Evolutionary conservation across 2,797 vertebrate genomes (phyloP), one percentile per base, ranked within the genome.

Genomic region (Danionella dracula): DNA sequence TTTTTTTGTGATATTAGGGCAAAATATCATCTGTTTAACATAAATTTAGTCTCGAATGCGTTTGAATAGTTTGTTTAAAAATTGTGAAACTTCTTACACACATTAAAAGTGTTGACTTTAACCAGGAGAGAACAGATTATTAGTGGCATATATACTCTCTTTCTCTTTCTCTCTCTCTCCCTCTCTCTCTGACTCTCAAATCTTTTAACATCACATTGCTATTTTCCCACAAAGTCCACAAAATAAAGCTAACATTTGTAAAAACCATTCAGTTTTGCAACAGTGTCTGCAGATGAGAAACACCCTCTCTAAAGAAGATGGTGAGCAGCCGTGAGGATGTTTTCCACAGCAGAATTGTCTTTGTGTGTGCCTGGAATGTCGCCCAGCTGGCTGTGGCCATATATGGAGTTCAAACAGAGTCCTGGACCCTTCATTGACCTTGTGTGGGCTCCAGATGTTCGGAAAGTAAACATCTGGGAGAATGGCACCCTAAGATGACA

Each of bases 381-480:
- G 44, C 12, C 51, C 44, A 58, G 68, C 74, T 81, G 81, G 76
- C 74, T 84, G 76, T 76, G 56, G 41, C 80, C 71, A 78, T 85
- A 84, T 83, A 83, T 79, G 81, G 83, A 71, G 76, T 79, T 78
- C 74, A 75, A 60, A 79, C 77, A 69, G 81, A 77, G 70, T 70
- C 71, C 81, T 79, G 60, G 66, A 66, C 70, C 81, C 40, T 49
- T 51, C 45, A 7, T 3, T 65, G 68, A 70, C 68, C 61, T 51
- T 79, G 73, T 72, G 77, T 79, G 75, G 78, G 55, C 72, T 82
- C 84, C 84, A 88, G 84, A 87, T 86, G 86, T 86, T 81, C 69
- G 62, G 42, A 50, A 15, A 76, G 81, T 84, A 84, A 87, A 87
- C 82, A 84, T 70, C 66, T 78, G 75, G 79, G 82, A 82, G 82